Percentiles rank a stretch among this genome's conserved stretches.
Conservation (phyloP, 2,113 vertebrate genomes). For the Melanotaenia duboulayi region DNA sequence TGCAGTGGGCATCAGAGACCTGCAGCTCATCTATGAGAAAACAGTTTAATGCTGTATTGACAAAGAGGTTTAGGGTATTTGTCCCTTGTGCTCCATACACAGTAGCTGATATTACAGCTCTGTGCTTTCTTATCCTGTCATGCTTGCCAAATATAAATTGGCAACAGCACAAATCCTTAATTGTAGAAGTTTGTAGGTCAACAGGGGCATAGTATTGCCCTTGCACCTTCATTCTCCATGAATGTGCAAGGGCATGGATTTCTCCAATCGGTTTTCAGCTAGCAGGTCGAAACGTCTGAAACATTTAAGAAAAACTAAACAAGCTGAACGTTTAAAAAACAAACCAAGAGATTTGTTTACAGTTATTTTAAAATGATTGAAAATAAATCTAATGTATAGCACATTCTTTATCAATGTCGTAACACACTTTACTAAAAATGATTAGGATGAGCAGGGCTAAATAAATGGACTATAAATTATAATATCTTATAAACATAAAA, state of each 20-base stretch:
- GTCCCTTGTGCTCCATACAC: constrained; percentile 47
- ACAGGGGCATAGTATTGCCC: constrained; percentile 16
- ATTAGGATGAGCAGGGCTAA: no score
- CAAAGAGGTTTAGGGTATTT: constrained; percentile 53
- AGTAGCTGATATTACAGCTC: constrained; percentile 32
- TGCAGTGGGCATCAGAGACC: background rate
- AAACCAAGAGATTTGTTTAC: no score
- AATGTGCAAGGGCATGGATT: constrained; percentile 9
- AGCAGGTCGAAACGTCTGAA: no score
- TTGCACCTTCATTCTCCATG: no score
- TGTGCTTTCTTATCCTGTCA: constrained; percentile 27
- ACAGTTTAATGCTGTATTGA: constrained; percentile 52
- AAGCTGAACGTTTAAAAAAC: no score
- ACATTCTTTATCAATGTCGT: no score
- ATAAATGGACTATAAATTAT: no score
- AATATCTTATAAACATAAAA: no score
- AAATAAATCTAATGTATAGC: no score
- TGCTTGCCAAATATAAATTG: constrained; percentile 47
- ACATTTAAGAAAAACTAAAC: no score
- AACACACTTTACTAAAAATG: no score
- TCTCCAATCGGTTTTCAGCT: background rate
- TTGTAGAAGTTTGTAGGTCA: constrained; percentile 24
- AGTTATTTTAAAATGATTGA: no score
- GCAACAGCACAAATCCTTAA: constrained; percentile 33
- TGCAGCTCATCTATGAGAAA: constrained; percentile 37